Evolutionary conservation across 1,140 invertebrate genomes (phyloP).

Genomic region (Magallana ariakensis): DNA sequence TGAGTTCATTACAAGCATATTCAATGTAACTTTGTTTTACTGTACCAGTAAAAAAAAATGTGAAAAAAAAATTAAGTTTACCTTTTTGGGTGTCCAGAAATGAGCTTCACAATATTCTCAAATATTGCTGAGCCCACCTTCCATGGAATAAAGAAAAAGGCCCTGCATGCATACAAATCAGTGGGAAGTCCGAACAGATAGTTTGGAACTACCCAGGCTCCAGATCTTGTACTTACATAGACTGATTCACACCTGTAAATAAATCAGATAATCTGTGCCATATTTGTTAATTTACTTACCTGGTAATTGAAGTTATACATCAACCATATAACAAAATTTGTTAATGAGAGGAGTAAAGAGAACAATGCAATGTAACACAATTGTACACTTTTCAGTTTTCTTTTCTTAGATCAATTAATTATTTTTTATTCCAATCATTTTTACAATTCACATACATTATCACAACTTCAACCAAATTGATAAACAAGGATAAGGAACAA

Average conservation of each 20-base stretch:
- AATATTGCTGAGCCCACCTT: conserved; percentile 67
- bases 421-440: no score
- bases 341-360: no score
- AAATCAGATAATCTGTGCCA: background rate
- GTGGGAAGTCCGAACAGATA: conserved; percentile 74
- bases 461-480: no score
- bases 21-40: no score
- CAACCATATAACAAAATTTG: no score
- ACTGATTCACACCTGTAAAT: conserved; percentile 69
- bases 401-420: no score
- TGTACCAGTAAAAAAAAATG: no score
- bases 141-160: conserved; percentile 72
- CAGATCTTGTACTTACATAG: conserved; percentile 75
- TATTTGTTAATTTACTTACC: background rate
- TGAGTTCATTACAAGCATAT: no score
- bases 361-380: no score
- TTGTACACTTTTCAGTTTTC: no score
- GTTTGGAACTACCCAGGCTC: conserved; percentile 77
- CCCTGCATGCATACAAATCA: conserved; percentile 74
- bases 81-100: conserved; percentile 73
- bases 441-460: no score
- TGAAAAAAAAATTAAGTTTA: conserved; percentile 37
- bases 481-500: no score
- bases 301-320: background rate
- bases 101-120: conserved; percentile 68